These are phyloP conservation scores for Pristionchus entomophagus DNA, from an alignment of 2,888 invertebrate species.

Conservation along the genomic window DNA sequence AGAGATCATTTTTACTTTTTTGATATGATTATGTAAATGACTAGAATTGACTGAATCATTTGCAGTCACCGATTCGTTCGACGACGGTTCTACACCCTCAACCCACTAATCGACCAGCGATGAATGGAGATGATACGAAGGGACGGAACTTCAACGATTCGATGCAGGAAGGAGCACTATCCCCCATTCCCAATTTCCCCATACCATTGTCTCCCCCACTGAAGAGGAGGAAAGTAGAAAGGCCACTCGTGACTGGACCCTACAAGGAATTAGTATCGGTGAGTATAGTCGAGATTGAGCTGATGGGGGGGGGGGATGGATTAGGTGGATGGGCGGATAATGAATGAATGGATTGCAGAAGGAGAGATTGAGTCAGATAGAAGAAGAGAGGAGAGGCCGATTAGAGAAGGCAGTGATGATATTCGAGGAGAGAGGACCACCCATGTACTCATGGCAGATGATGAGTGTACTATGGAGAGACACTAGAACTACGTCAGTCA, in stretches of 20 bases:
- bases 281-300: neutral
- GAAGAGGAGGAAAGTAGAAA: slow-evolving; percentile 38
- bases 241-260: slow-evolving; percentile 33
- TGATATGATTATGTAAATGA: neutral
- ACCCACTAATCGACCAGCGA: neutral
- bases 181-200: neutral
- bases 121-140: slow-evolving; percentile 12
- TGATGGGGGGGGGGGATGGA: neutral
- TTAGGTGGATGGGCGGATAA: too few relatives aligned
- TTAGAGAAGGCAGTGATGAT: slow-evolving; percentile 33
- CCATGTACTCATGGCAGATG: slow-evolving; percentile 43
- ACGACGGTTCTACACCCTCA: slow-evolving; percentile 27
- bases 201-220: slow-evolving; percentile 45
- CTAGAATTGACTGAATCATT: neutral
- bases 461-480: slow-evolving; percentile 46
- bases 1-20: neutral
- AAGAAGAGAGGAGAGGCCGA: slow-evolving; percentile 3
- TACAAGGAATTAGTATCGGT: slow-evolving; percentile 45
- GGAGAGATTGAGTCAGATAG: neutral
- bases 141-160: neutral
- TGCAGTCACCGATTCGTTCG: slow-evolving; percentile 29
- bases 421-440: neutral
- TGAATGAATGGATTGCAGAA: neutral
- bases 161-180: slow-evolving; percentile 30
- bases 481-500: slow-evolving; percentile 14